These are phyloP conservation scores for Nycteola revayana DNA, from an alignment of 2,888 invertebrate genomes.

Conservation along the genomic window DNA sequence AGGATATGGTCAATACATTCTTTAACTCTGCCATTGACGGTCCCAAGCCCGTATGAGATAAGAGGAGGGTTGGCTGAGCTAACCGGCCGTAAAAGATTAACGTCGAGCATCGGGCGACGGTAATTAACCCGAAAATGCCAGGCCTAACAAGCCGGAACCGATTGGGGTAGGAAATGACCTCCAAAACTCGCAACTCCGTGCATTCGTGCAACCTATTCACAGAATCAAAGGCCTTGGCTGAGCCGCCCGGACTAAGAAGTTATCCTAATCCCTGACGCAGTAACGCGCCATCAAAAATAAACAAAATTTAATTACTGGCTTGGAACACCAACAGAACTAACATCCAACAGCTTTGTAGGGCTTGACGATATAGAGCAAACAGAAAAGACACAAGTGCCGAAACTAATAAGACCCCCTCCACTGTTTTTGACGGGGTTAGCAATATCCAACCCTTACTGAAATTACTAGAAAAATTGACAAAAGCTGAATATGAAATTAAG, in stretches of 20 bases:
- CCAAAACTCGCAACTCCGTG: neutral
- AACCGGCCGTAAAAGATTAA: neutral
- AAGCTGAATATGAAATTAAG: conserved; percentile 13
- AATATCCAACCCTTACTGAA: conserved; percentile 18
- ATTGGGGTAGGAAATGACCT: neutral
- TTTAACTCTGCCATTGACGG: neutral
- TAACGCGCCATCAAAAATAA: too few relatives aligned
- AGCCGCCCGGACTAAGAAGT: neutral
- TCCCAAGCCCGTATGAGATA: neutral
- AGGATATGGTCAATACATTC: too few relatives aligned
- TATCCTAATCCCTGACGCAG: too few relatives aligned
- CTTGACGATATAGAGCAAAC: too few relatives aligned
- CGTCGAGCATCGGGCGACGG: neutral
- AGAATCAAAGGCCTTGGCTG: neutral
- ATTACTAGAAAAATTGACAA: conserved; percentile 9
- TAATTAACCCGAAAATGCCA: neutral
- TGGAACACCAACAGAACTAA: too few relatives aligned
- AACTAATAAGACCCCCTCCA: too few relatives aligned
- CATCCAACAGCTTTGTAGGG: too few relatives aligned
- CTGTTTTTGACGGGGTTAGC: conserved; percentile 13
- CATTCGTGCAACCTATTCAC: neutral
- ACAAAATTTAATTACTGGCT: too few relatives aligned
- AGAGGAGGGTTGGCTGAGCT: neutral
- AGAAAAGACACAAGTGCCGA: too few relatives aligned
- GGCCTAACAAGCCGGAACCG: neutral